Base-by-base conservation (phyloP, 2,113 vertebrate species). In the Campylorhamphus procurvoides region DNA sequence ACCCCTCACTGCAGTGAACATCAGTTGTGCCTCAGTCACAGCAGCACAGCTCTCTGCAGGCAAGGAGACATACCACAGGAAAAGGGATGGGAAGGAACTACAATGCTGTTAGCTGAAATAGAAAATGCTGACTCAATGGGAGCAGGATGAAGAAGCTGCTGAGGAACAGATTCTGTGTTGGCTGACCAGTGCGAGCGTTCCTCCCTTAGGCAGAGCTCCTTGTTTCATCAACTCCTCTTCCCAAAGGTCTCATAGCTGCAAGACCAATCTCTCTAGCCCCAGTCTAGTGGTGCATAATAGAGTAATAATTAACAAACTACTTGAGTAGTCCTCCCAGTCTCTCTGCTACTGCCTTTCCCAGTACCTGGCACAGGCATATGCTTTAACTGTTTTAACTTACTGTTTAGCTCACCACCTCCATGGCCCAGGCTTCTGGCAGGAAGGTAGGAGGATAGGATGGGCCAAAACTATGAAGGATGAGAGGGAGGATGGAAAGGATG, bases 241-340 rank as follows among this genome's bases (percentile, higher is more conserved):
- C 31, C 18, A 2, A 28, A 55, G 53, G 35, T 16, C 49, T 89
- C 28, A 7, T 2, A 74, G 40, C 72, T 87, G 63, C 59, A 64
- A 56, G 80, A 49, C 18, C 29, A 29, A 47, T 22, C 49, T 52
- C 33, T 78, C 23, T 47, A 76, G 58, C 52, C 47, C 29, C 0
- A 0, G 12, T 46, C 39, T 35, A 88, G 46, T 13, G 10, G 8
- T 18, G 19, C 0, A 0, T 44, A 47, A 5, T 0, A 1, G 18
- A 67, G 37, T 35, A 47, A 52, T 24, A n/a, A 37, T 77, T 55
- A 24, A 66, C 3, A n/a, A 73, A 39, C 24, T 23, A 3, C 7
- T 4, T 40, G 25, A 74, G 13, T 39, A 74, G 72, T 77, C 31
- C 37, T 96, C 11, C 39, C 37, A 40, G 29, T 73, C 31, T 17